Percentiles rank a stretch among this genome's conserved stretches.
phyloP scores from a whole-genome alignment of 2,797 vertebrate genomes.

The Phrynocephalus forsythii region DNA sequence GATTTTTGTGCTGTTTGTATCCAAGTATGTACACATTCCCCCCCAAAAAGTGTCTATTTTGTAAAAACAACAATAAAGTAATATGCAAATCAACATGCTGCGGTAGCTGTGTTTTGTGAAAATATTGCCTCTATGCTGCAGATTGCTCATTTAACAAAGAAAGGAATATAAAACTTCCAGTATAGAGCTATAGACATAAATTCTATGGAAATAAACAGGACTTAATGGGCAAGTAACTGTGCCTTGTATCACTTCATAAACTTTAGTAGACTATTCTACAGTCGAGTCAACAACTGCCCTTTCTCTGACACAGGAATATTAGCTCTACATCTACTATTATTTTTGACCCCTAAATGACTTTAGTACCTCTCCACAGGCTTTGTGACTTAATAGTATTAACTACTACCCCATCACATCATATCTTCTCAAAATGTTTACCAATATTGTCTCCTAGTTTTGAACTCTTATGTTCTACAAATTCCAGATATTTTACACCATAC shows the following conservation, averaged over 20 bases:
- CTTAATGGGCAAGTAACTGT: neutral
- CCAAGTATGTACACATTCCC: neutral
- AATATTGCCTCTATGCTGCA: neutral
- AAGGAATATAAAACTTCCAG: neutral
- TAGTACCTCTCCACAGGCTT: neutral
- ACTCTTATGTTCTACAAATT: too few species aligned
- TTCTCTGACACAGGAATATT: neutral
- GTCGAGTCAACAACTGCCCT: neutral
- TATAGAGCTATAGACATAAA: neutral
- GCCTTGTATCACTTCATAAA: neutral
- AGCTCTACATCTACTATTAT: neutral
- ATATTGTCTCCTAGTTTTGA: too few species aligned
- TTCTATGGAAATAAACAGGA: constrained; percentile 7
- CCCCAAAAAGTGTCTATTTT: neutral
- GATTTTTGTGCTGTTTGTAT: neutral
- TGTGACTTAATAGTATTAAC: too few species aligned
- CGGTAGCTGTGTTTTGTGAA: neutral
- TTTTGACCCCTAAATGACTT: neutral
- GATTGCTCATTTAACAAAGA: neutral
- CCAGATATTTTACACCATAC: too few species aligned
- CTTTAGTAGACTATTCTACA: neutral
- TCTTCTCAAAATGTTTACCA: too few species aligned
- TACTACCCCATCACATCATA: too few species aligned
- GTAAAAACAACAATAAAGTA: neutral
- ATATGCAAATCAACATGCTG: neutral